phyloP scores from a whole-genome alignment of 1,140 invertebrate genomes.

The Drosophila melanogaster region DNA sequence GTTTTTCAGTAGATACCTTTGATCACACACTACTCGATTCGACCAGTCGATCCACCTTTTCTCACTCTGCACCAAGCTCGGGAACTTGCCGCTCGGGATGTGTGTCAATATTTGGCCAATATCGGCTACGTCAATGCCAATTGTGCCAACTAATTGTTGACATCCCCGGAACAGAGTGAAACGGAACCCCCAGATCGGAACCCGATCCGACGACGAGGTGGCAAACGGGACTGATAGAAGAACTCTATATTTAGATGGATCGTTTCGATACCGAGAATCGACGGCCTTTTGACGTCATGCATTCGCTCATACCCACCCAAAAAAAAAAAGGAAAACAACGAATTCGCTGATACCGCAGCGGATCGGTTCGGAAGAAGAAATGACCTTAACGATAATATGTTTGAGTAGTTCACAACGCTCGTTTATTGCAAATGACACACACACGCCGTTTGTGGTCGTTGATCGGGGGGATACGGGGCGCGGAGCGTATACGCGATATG shows the following conservation, averaged over 20 bases:
- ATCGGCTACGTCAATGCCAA: constrained; percentile 40
- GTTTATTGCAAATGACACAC: constrained; percentile 34
- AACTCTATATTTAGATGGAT: constrained; percentile 44
- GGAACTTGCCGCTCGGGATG: constrained; percentile 20
- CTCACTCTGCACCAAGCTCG: constrained; percentile 4
- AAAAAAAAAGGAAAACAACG: neutral
- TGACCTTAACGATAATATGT: constrained; percentile 21
- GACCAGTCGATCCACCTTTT: neutral
- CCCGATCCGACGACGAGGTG: constrained; percentile 40
- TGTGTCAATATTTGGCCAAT: constrained; percentile 44
- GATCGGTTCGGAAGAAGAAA: neutral
- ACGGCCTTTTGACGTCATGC: constrained; percentile 59
- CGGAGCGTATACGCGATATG: constrained; percentile 33
- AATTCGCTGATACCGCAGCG: constrained; percentile 1
- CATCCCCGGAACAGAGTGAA: constrained; percentile 15
- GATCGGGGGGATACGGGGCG: too few relatives aligned
- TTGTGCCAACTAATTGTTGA: constrained; percentile 55
- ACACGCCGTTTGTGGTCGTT: neutral
- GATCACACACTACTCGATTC: too few relatives aligned
- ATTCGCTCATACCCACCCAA: constrained; percentile 7
- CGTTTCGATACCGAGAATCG: constrained; percentile 2
- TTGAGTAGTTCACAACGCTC: constrained; percentile 26
- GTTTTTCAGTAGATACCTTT: too few relatives aligned
- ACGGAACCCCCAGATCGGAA: constrained; percentile 12
- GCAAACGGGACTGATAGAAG: constrained; percentile 42